Base-by-base conservation (phyloP, 2,797 vertebrate species). In the Carduelis carduelis region DNA sequence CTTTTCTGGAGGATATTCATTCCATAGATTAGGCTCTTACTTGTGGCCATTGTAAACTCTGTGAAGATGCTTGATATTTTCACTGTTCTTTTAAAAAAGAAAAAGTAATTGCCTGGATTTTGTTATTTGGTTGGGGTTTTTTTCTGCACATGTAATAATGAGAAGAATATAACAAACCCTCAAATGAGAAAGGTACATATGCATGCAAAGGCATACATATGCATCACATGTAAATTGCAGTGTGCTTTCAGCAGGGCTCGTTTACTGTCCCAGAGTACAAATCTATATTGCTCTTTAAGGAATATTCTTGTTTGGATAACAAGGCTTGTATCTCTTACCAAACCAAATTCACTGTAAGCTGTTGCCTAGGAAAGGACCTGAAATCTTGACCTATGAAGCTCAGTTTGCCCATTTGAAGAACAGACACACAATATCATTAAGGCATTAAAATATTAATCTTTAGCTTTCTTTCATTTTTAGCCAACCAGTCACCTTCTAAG, bases 401-500 rank as follows among this genome's bases (percentile, higher is more conserved):
- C 49, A 59, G 9, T 69, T 71, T 80, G 8, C 12, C 37, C 27
- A 24, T 76, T 24, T 92, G 52, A 83, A 89, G 34, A 83, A 35
- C 11, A 71, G 17, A 11, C 26, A 47, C 46, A 60, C 66, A 66
- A 19, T 50, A 23, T 47, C 72, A 8, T 71, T 69, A 83, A 80
- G 32, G 32, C 39, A 69, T 6, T n/a, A 63, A 50, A 87, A 57
- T 75, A 65, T 14, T 95, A 75, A 90, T 79, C 52, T 75, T 87
- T 14, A 63, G 4, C 27, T 80, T 85, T 84, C 85, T 77, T 93
- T 85, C 39, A 83, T 93, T 95, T 93, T 56, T 93, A 99, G 99
- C 98, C 69, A 99, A 99, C 88, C 99, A 99, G 94, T 98, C 99
- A 34, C 96, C 98, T 56, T 97, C 97, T 12, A 99, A 99, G 97